Percentiles rank a stretch among this genome's conserved stretches.
Evolutionary conservation across 2,797 vertebrate genomes (phyloP).

Genomic region (Protosalanx chinensis): DNA sequence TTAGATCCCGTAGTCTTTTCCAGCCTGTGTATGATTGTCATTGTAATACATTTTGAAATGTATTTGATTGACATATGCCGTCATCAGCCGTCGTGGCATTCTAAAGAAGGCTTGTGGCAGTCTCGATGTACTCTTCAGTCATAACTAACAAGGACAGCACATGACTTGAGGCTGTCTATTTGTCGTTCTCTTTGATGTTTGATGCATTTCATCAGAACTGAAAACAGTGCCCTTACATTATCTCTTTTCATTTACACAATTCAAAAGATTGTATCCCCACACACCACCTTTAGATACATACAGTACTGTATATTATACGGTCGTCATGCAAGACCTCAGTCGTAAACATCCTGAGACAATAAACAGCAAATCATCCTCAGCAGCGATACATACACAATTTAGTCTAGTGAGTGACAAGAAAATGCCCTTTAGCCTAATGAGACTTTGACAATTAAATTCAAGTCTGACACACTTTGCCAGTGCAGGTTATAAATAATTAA

Average conservation of each 20-base stretch:
- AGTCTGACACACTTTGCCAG: conserved; percentile 65
- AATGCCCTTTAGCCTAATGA: conserved; percentile 74
- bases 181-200: conserved; percentile 65
- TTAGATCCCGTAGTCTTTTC: neutral
- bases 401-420: conserved; percentile 65
- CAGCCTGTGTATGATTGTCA: conserved; percentile 51
- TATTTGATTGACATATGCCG: conserved; percentile 65
- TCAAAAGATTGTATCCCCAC: neutral
- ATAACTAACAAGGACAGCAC: conserved; percentile 71
- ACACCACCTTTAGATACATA: neutral
- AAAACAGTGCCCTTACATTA: conserved; percentile 28
- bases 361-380: conserved; percentile 27
- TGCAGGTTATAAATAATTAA: conserved; percentile 74
- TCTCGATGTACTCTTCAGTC: conserved; percentile 64
- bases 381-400: conserved; percentile 49
- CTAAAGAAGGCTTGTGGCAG: conserved; percentile 65
- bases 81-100: conserved; percentile 66
- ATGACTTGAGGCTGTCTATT: conserved; percentile 67
- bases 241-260: neutral
- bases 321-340: neutral
- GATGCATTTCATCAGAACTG: conserved; percentile 57
- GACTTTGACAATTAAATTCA: conserved; percentile 68
- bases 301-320: neutral
- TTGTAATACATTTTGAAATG: conserved; percentile 33
- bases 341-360: neutral